Base-by-base conservation (phyloP, 1,140 invertebrate genomes). In the Megalonaias nervosa region DNA sequence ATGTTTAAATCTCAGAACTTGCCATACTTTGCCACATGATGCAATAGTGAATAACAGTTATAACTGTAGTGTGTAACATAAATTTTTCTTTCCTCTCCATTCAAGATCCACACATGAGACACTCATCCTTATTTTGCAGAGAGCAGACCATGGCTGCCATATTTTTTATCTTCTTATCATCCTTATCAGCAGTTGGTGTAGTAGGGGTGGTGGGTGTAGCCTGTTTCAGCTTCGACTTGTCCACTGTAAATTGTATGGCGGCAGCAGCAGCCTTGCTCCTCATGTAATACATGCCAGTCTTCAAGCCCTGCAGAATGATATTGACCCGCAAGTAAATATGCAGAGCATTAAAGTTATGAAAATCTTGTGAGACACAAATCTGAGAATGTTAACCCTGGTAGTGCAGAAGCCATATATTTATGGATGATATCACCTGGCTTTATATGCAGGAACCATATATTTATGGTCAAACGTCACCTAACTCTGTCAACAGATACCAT, bases 281-380 rank as follows among this genome's bases (percentile, higher is more conserved):
- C 75, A 99, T 92, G 90, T 99, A 99, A 91, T 99, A 99, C 97
- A 99, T 99, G 59, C 98, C 98, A 55, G 98, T 99, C 92, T 99
- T 99, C 17, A 99, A 92, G 13, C 98, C 96, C 94, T 95, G 82
- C 16, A 80, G 72, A 77, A 66, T 62, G 23, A 31, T 48, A 58
- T 9, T 69, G 6, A 48, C 38, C 38, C 38, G 9, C 9, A 48
- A 6, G 38, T 9, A 48, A 48, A 48, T 6, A 48, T 48, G 38
- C 38, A 48, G 4, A 48, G 11, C 38, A 48, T 48, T 48, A 4
- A 6, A 48, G 38, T 6, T 48, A 48, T 48, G 0, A 48, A 48
- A 48, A 6, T 48, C 38, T 31, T 31, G 6, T 11, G 38, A 48
- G 38, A 48, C 11, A 11, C 38, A 48, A 48, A 48, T 48, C 38